Evolutionary conservation across 2,113 vertebrate genomes (phyloP), one percentile per base, ranked within the genome.

Genomic region (Ammodytes dubius): DNA sequence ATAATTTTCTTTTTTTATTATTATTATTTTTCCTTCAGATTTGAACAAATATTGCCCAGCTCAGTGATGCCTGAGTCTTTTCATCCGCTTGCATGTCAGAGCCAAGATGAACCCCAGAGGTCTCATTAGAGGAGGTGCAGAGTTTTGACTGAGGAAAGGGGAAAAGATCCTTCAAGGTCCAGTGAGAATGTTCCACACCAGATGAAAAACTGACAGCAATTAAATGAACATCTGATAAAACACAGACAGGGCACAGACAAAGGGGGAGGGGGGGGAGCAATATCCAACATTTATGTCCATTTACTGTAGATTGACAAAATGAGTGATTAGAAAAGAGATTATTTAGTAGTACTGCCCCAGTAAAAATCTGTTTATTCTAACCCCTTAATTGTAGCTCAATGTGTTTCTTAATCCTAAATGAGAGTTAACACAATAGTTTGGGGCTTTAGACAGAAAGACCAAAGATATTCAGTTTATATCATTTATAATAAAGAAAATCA

Each of bases 101-200:
- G 74, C 87, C 72, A 7, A 76, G 81, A 27, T 81, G 70, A 93
- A 80, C 84, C 91, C 91, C 92, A 52, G 84, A 86, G 92, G 92
- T 82, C 91, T 92, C 91, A 89, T 94, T 94, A 92, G 81, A 86
- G 77, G 74, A 84, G 77, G 77, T 85, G 85, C 53, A 85, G 80
- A 74, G 77, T 59, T 87, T 86, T 77, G 79, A 70, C 82, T 74
- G 69, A 70, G 84, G 70, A 75, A 82, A 84, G 27, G 60, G 27
- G 74, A 60, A 67, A 19, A 56, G 83, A 76, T 90, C 86, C 84
- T 90, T 90, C 85, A 89, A 86, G 87, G 89, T 40, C 88, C 90
- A 90, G 80, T 81, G 83, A 88, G 77, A 84, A 87, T 57, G 87
- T 77, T 81, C 73, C 42, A 74, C 77, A 79, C 65, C 77, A 63